Evolutionary conservation across 1,140 invertebrate species (phyloP), one percentile per base, ranked within the genome.

Genomic region (Trigoniulus corallinus): DNA sequence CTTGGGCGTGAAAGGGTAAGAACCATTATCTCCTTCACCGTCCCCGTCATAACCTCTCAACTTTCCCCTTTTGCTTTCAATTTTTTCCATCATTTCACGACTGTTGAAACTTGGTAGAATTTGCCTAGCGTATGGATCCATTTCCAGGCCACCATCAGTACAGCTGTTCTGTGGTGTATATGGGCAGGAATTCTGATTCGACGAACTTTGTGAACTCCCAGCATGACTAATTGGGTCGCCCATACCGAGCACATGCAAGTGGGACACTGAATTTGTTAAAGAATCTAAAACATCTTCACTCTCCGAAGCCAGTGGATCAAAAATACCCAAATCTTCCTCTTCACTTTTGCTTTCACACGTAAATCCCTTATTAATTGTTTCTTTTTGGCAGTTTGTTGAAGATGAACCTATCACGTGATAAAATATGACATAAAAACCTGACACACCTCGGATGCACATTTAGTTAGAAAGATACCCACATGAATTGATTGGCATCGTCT

Each of bases 11-110:
- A 61, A 63, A 3, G 62, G 62, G 52, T 63, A 61, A 7, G 29
- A 7, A 34, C 7, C 29, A 24, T 57, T 51, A 37, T 58, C 55
- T 48, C 56, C 52, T 34, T 25, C n/a, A 34, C 48, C 51, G 21
- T 62, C 62, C 2, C 47, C 37, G 13, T 42, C 52, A 53, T 58
- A 62, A 2, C 59, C 62, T n/a, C 56, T 40, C 15, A 63, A 47
- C 40, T 62, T 57, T 20, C 55, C 54, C 26, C 61, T 29, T 37
- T 62, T 63, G 12, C 54, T 48, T 51, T 63, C 62, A 18, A 64
- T 63, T 48, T 62, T 63, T 41, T 63, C 61, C 46, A 64, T 58
- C 62, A 64, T 62, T 26, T 63, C 62, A 22, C 62, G 48, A n/a
- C 61, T 60, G 48, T 64, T 62, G 50, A 64, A 64, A n/a, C 59